Evolutionary conservation across 1,140 invertebrate genomes (phyloP), one percentile per base, ranked within the genome.

Genomic region (Drosophila funebris): DNA sequence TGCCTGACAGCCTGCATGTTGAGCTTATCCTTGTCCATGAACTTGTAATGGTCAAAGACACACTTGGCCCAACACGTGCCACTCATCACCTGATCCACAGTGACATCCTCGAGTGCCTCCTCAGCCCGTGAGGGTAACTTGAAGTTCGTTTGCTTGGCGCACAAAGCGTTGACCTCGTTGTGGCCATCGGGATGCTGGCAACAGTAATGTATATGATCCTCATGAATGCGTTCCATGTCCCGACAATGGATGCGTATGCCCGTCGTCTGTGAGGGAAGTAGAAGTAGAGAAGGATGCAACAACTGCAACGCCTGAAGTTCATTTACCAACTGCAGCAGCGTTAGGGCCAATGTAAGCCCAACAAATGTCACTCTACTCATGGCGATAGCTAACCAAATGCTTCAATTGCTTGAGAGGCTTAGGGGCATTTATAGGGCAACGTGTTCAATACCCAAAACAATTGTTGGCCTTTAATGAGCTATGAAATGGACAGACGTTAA

Each of bases 131-230:
- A 68, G 5, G 78, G 78, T 14, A 79, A 41, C 4, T 24, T 48
- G 3, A 90, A 90, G 11, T 69, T 78, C 5, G 78, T 82, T 24
- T 82, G 22, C 16, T 76, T 58, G 16, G 82, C 81, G 20, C 85
- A 90, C 13, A 20, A 31, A 37, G 87, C 81, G 1, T 62, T 79
- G 2, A 90, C 44, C 0, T 79, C 87, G 8, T 90, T 73, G 9
- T 82, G 87, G 0, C 85, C 85, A 46, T 90, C 85, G 0, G 85
- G 85, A 76, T 90, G 85, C 22, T 85, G 60, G 50, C 85, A 90
- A 52, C 85, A 90, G 11, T 43, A 53, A 9, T 90, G 81, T 9
- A 90, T 90, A 14, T 87, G 79, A 64, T 90, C 78, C 87, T 90
- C 85, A n/a, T 74, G 81, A 0, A 90, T 71, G 0, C 73, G 54